These are phyloP conservation scores for Melanargia galathea DNA, from an alignment of 2,888 invertebrate species.

Conservation along the genomic window DNA sequence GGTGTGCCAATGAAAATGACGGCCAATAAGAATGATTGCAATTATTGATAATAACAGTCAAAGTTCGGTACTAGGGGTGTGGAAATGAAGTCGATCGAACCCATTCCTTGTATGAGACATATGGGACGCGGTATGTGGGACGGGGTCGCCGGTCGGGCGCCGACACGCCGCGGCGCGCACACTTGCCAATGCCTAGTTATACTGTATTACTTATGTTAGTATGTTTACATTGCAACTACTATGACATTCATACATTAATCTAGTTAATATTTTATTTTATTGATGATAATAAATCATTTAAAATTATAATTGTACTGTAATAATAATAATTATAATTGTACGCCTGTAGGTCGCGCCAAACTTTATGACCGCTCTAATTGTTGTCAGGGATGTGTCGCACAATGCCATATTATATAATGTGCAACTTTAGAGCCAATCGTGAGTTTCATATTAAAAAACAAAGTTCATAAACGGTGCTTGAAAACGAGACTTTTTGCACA, in stretches of 20 bases:
- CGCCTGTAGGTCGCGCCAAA: background rate
- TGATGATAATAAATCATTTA: conserved; percentile 10
- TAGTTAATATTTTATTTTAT: conserved; percentile 6
- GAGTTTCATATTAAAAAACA: no score
- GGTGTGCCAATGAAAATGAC: no score
- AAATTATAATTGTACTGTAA: conserved; percentile 9
- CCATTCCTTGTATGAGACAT: conserved; percentile 13
- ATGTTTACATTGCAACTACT: conserved; percentile 17
- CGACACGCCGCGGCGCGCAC: conserved; percentile 6
- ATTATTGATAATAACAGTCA: background rate
- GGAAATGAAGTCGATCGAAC: background rate
- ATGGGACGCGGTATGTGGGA: background rate
- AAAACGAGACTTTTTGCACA: no score
- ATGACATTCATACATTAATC: conserved; percentile 11
- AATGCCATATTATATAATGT: no score
- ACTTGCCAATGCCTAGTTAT: conserved; percentile 77
- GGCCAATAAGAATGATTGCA: background rate
- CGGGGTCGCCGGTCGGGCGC: background rate
- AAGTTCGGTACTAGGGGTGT: background rate
- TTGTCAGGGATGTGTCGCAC: no score
- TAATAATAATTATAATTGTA: background rate
- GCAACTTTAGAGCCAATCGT: no score
- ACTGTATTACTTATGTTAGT: conserved; percentile 42
- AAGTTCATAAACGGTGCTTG: no score
- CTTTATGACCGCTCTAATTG: background rate